Evolutionary conservation across 2,113 vertebrate genomes (phyloP).

Genomic region (Paradisaea rubra): DNA sequence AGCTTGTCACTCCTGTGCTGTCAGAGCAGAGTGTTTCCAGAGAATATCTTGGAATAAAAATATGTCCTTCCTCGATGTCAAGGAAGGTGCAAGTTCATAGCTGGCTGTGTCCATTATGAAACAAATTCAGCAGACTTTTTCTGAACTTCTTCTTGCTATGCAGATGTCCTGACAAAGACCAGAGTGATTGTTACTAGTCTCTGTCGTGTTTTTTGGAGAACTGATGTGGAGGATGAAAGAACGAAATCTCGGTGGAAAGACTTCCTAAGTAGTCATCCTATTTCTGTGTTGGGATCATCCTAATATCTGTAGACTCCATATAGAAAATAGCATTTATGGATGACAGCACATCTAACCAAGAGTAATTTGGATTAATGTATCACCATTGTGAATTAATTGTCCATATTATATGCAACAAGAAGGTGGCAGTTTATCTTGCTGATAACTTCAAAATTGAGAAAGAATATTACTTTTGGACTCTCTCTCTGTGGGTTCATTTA

Average conservation of each 20-base stretch:
- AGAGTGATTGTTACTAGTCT: neutral
- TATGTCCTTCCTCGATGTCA: neutral
- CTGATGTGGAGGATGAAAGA: neutral
- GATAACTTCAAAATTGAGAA: neutral
- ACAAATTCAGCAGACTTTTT: neutral
- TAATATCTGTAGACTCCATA: neutral
- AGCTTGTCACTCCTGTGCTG: neutral
- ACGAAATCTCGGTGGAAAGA: neutral
- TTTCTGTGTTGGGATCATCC: neutral
- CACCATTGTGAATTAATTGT: neutral
- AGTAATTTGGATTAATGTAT: neutral
- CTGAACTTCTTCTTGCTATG: neutral
- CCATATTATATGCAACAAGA: neutral
- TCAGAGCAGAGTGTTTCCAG: neutral
- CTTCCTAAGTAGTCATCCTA: neutral
- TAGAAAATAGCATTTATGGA: neutral
- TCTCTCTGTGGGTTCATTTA: neutral
- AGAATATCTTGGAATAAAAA: neutral
- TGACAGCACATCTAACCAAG: neutral
- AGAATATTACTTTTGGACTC: neutral
- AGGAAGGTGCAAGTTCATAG: neutral
- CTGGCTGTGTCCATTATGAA: fast-evolving
- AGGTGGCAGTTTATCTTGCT: neutral
- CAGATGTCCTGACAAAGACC: neutral
- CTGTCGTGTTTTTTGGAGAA: neutral